Base-by-base conservation (phyloP, 2,113 vertebrate species). In the Passerina amoena region DNA sequence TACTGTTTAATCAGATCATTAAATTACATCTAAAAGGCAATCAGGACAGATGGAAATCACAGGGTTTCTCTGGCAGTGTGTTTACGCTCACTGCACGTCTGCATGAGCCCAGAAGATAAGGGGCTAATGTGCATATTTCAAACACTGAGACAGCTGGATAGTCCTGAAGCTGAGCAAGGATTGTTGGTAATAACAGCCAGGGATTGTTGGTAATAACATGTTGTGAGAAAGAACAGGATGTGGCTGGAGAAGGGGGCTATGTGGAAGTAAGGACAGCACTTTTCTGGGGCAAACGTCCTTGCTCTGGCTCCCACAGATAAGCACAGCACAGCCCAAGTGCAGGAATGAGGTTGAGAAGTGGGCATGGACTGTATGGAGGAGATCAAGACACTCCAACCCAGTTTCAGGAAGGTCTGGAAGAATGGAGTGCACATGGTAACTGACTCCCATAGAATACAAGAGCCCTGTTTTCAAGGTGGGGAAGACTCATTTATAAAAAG, bases 11-110 rank as follows among this genome's bases (percentile, higher is more conserved):
- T 90, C 73, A 83, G 51, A 78, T 84, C 44, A 65, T 88, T 94
- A 88, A 82, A 94, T 42, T 59, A 78, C 57, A 86, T 88, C 92
- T 79, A n/a, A 86, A 89, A 93, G 56, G 88, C 79, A 83, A 90
- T 83, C 80, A 70, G 35, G 42, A 56, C 64, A 90, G 88, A 70
- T 90, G 88, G 80, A 77, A 77, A 90, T 82, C 56, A 56, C 23
- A 51, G 76, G 69, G 37, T 61, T 92, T 73, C 88, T 84, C 60
- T 92, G 76, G 77, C 0, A 1, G 30, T 27, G 38, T 51, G 72
- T 86, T 95, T 88, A 84, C 5, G 5, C 56, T 92, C 38, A 17
- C 82, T 86, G 64, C n/a, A 56, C 16, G 50, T 50, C 4, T 24
- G 56, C 37, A 77, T 37, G 48, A 77, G 64, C 71, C 71, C 64